phyloP scores from a whole-genome alignment of 2,888 invertebrate species.

The Xylocampa areola region DNA sequence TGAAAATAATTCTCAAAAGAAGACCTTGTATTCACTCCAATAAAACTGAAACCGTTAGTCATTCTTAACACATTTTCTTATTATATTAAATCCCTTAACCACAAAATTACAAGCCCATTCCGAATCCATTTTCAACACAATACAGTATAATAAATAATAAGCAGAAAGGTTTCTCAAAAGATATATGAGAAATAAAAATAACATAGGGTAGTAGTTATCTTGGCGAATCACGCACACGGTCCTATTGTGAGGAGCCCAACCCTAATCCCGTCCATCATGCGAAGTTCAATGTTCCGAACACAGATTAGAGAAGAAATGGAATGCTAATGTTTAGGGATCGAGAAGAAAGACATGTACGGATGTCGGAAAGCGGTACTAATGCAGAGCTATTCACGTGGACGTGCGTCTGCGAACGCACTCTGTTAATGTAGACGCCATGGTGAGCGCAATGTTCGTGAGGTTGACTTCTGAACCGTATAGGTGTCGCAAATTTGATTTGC shows the following conservation, averaged over 20 bases:
- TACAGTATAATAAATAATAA: conserved; percentile 48
- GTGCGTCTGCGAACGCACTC: too few relatives aligned
- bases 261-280: conserved; percentile 41
- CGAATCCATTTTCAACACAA: conserved; percentile 43
- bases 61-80: conserved; percentile 15
- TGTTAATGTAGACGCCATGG: too few relatives aligned
- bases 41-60: too few relatives aligned
- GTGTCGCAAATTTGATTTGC: too few relatives aligned
- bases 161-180: conserved; percentile 45
- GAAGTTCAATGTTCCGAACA: conserved; percentile 36
- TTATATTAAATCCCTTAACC: conserved; percentile 16
- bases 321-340: neutral
- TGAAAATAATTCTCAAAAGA: too few relatives aligned
- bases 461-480: too few relatives aligned
- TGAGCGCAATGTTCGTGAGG: too few relatives aligned
- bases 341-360: too few relatives aligned
- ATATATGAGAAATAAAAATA: conserved; percentile 49
- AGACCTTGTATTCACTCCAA: too few relatives aligned
- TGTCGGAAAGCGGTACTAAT: too few relatives aligned
- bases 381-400: too few relatives aligned
- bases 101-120: conserved; percentile 24
- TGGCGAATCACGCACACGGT: conserved; percentile 50
- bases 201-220: conserved; percentile 47
- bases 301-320: conserved; percentile 22
- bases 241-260: conserved; percentile 45